Conservation (phyloP, 1,140 invertebrate genomes). For the Vanessa atalanta region DNA sequence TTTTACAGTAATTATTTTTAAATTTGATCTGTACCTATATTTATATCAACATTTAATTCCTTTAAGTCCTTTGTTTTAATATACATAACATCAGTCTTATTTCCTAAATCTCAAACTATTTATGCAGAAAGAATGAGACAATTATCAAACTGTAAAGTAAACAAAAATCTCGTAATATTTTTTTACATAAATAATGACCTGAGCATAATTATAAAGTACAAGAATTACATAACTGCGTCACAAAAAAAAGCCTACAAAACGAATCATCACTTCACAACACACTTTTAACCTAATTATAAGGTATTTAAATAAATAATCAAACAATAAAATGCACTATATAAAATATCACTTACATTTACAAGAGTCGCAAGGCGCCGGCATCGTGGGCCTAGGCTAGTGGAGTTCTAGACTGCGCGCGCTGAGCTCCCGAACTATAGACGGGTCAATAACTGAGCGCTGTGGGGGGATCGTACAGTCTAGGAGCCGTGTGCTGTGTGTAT, state of each 20-base stretch:
- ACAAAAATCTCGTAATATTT: too few species aligned
- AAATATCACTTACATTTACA: conserved; percentile 64
- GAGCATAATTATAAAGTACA: neutral
- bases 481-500: conserved; percentile 13
- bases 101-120: too few species aligned
- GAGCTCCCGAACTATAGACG: conserved; percentile 40
- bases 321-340: neutral
- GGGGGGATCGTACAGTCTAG: conserved; percentile 30
- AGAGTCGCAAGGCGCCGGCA: conserved; percentile 73
- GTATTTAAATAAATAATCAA: too few species aligned
- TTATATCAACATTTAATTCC: too few species aligned
- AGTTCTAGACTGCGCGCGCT: conserved; percentile 52
- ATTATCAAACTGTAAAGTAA: too few species aligned
- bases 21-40: too few species aligned
- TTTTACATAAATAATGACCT: too few species aligned
- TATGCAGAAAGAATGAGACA: too few species aligned
- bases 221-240: neutral
- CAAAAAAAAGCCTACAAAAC: neutral
- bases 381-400: conserved; percentile 53
- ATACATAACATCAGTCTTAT: too few species aligned
- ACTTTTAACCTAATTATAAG: neutral
- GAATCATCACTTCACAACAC: neutral
- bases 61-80: too few species aligned
- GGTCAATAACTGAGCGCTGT: conserved; percentile 73
- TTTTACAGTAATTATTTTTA: too few species aligned